Base-by-base conservation (phyloP, 2,113 vertebrate genomes). In the Chlorocebus sabaeus region DNA sequence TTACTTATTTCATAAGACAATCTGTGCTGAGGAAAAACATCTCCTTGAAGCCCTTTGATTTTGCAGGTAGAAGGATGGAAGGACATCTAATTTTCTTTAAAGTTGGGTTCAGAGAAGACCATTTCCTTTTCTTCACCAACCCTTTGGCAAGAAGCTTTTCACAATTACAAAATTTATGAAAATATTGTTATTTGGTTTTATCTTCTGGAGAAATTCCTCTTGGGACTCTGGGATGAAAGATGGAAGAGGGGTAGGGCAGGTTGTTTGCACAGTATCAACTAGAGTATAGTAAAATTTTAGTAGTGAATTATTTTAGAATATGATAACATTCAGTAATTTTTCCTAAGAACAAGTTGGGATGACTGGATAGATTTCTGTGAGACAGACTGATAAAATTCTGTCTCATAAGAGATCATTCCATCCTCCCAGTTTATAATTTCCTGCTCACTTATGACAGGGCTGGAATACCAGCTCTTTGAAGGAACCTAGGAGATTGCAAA, bases 181-280 rank as follows among this genome's bases (percentile, higher is more conserved):
- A 93, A 67, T 52, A 79, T 22, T 45, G 43, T 79, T 55, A 86
- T 82, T 91, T 96, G 79, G 6, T 95, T 97, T 97, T 89, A 43
- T 93, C 52, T 96, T 95, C 73, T 95, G 68, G 92, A 97, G 61
- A 92, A 95, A 61, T 91, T 50, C 90, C 89, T 89, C 38, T 79
- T 96, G 96, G 43, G 68, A 97, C 95, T 98, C 82, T 94, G 61
- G 84, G 95, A 93, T 95, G 72, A 96, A 97, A 93, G 55, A 93
- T 93, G 67, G 50, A 79, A 68, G 72, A 8, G 40, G 11, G 6
- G 8, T 64, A 73, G 40, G 35, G 7, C 32, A 27, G 1, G 6
- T 90, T 57, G 23, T 35, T 81, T 70, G n/a, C 43, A 91, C 83
- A 95, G 27, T 8, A 95, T 78, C 25, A 84, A 3, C 67, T 76